Base-by-base conservation (phyloP, 2,797 vertebrate species). In the Buphagus erythrorhynchus region DNA sequence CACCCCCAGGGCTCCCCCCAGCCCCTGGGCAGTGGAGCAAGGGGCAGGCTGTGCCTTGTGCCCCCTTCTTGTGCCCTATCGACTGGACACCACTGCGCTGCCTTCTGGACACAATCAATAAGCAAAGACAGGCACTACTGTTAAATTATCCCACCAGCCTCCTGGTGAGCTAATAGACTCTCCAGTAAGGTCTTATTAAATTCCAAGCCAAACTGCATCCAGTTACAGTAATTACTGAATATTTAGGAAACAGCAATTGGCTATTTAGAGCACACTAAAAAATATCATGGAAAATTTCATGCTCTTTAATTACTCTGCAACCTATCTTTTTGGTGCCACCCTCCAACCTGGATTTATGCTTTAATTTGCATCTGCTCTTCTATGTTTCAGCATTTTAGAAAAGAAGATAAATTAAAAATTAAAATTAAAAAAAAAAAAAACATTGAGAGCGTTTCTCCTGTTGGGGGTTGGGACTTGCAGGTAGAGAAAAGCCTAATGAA, bases 211-310 rank as follows among this genome's bases (percentile, higher is more conserved):
- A 90, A 88, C 87, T 95, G 46, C 88, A 92, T 88, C 95, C 87
- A 76, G 92, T 88, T 90, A 94, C 90, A 90, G 93, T 91, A 93
- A 96, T 95, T 95, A 95, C 82, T 93, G 94, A 62, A 86, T 95
- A 95, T 95, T 96, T 94, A 95, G 92, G 91, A 90, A 96, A 73
- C 57, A 88, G 58, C 79, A 90, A 84, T 55, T 67, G 82, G 51
- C 73, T 90, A 76, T 95, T 95, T 95, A 94, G 86, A 90, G 67
- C 85, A 86, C 38, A 31, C 76, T 94, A 86, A 81, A 84, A 89
- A 94, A 94, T 82, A 88, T 36, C 73, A 59, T 2, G 9, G 90
- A 93, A 78, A 73, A 91, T 91, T 95, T 94, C 69, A 63, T 91
- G 85, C 67, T 94, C 76, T 95, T 96, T 95, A 95, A 96, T 96